Evolutionary conservation across 2,888 invertebrate species (phyloP), one percentile per base, ranked within the genome.

Genomic region (Tribolium freemani): DNA sequence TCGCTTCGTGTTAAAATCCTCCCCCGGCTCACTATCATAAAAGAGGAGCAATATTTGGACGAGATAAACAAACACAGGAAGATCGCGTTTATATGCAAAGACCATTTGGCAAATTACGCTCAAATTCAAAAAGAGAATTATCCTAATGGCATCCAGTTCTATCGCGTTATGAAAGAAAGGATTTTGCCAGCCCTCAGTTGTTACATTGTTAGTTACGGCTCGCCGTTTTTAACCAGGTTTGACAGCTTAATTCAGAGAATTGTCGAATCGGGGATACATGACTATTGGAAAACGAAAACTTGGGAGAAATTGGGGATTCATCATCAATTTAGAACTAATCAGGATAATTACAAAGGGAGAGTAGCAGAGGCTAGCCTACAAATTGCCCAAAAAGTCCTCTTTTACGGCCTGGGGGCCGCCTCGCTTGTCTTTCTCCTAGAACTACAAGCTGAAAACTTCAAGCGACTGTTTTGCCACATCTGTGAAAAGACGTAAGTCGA

Each of bases 191-290:
- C 75, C 3, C 73, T 77, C 11, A 72, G 72, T 11, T 78, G 78
- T 45, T 78, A 75, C 61, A 76, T 77, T 31, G 71, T 77, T 16
- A 75, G 71, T 56, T 77, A 71, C 13, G 78, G 78, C 6, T 75
- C 75, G 8, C 73, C 75, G 2, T 67, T 78, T 53, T 72, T 75
- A 56, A 9, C 8, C 6, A 48, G 57, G 9, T 53, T 76, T 6
- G 69, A 74, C 51, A 13, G 5, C 11, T 72, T 75, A 20, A 44
- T 77, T 8, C 5, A 66, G 13, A 38, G 61, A 31, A 71, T 74
- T 60, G 11, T 71, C 3, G 75, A 78, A 69, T 56, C 75, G n/a
- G 78, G 78, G 0, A 58, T 78, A n/a, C 31, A 57, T 30, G 61
- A 68, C n/a, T 56, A 74, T 58, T 78, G 76, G 78, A 74, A 71